Evolutionary conservation across 1,140 invertebrate genomes (phyloP), one percentile per base, ranked within the genome.

Genomic region (Panulirus ornatus): DNA sequence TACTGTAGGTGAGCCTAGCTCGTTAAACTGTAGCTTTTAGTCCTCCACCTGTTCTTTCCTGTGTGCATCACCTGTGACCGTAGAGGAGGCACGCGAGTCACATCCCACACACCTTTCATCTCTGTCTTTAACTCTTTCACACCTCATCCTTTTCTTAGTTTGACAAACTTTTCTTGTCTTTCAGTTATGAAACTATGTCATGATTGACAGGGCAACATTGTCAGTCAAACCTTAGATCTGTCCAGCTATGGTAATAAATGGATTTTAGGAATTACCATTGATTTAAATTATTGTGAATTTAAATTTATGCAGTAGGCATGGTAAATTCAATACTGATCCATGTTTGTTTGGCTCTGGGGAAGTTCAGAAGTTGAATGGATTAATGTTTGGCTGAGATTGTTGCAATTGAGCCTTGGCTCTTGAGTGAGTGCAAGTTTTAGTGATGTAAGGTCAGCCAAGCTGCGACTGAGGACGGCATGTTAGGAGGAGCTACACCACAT

Each of bases 401-500:
- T 71, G 54, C 71, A 76, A 76, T 58, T 75, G 83, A 84, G 83
- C 83, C 83, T 84, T 84, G 83, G 83, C 86, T 81, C 76, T 88
- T 82, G 79, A 83, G 71, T 84, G 88, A 89, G 88, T 89, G 88
- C 88, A 89, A 89, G 88, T 83, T 89, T 70, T 84, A 89, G 86
- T 89, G 79, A 84, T 83, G 88, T 89, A 84, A 83, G 79, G 88
- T 54, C 88, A 89, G 88, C 88, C 71, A 89, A 89, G 88, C 88
- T 89, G 88, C 81, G 79, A 89, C 88, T 89, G 71, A 89, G 88
- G 88, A 89, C 88, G 70, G 88, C 88, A 89, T 89, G 88, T 89
- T 89, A 89, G 88, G 88, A 83, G 88, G 88, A 89, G 88, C 88
- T 89, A 89, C 88, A 89, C 88, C 88, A 89, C 88, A 89, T 89